Evolutionary conservation across 2,797 vertebrate genomes (phyloP), one percentile per base, ranked within the genome.

Genomic region (Lithobates sylvaticus): DNA sequence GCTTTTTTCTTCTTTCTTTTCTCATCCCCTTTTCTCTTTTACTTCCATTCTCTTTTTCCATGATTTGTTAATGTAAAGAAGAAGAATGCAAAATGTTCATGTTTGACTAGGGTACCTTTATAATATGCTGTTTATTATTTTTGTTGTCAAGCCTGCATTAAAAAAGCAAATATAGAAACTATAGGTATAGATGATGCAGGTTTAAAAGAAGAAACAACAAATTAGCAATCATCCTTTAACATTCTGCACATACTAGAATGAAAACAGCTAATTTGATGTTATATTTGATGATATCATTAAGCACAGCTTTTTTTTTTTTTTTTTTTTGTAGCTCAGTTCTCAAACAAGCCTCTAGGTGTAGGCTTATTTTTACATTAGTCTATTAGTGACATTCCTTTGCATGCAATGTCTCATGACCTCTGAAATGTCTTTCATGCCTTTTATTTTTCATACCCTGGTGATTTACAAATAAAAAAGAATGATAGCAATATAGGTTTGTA

Each of bases 391-490:
- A 78, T 71, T 70, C 64, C 47, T 61, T 61, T n/a, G 32, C 54
- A 44, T 34, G 12, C 16, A 80, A 18, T 50, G 67, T 44, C 36
- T 36, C n/a, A 42, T 27, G 61, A 61, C n/a, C 13, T 29, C 67
- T 34, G 23, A 3, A n/a, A 73, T 72, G 29, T 26, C 67, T 71
- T 84, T 71, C 32, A 61, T 27, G 36, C 29, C 26, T 78, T 21
- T 6, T 65, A 74, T 67, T 68, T 68, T 50, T 58, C 21, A 44
- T 64, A 67, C 70, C 44, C 58, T 61, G 10, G 84, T 76, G 64
- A 76, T 70, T 81, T 81, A 61, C n/a, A 58, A 18, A 76, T 81
- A 81, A 86, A 50, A 58, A 58, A 67, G 67, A 54, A 72, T 74
- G 32, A 72, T 86, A 50, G 29, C 42, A 78, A 79, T 78, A 71